phyloP scores from a whole-genome alignment of 1,140 invertebrate species.

The Laodelphax striatellus region DNA sequence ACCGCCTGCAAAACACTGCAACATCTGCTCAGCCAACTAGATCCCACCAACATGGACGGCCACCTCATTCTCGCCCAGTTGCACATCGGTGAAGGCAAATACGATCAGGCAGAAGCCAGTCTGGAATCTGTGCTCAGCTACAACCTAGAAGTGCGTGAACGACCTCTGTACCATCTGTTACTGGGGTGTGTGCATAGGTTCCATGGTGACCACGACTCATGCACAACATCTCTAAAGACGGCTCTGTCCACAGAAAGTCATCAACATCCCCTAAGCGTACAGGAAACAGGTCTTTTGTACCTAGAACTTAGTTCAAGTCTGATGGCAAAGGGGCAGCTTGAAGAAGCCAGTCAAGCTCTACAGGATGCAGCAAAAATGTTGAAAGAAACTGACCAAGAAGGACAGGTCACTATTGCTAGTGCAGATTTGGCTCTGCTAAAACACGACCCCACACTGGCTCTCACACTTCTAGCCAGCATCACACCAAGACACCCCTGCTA shows the following conservation, averaged over 20 bases:
- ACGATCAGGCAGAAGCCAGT: slow-evolving; percentile 65
- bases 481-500: slow-evolving; percentile 73
- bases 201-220: slow-evolving; percentile 55
- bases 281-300: slow-evolving; percentile 57
- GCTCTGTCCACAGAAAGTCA: slow-evolving; percentile 40
- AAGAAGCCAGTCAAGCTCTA: slow-evolving; percentile 71
- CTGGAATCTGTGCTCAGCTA: slow-evolving; percentile 81
- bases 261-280: slow-evolving; percentile 1
- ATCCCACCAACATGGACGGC: slow-evolving; percentile 65
- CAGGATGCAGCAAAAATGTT: slow-evolving; percentile 72
- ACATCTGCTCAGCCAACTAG: slow-evolving; percentile 58
- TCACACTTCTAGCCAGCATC: slow-evolving; percentile 66
- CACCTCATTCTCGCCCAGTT: slow-evolving; percentile 84
- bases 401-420: slow-evolving; percentile 67
- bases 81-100: slow-evolving; percentile 57
- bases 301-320: slow-evolving; percentile 77
- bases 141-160: slow-evolving; percentile 83
- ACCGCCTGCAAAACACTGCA: slow-evolving; percentile 52
- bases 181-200: slow-evolving; percentile 72
- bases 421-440: slow-evolving; percentile 71
- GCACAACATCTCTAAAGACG: slow-evolving; percentile 59
- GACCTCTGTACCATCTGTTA: slow-evolving; percentile 81
- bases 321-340: slow-evolving; percentile 50
- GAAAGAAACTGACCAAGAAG: slow-evolving; percentile 65
- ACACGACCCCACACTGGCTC: slow-evolving; percentile 68